These are phyloP conservation scores for Sitobion miscanthi DNA, from an alignment of 1,140 invertebrate species.

Conservation along the genomic window DNA sequence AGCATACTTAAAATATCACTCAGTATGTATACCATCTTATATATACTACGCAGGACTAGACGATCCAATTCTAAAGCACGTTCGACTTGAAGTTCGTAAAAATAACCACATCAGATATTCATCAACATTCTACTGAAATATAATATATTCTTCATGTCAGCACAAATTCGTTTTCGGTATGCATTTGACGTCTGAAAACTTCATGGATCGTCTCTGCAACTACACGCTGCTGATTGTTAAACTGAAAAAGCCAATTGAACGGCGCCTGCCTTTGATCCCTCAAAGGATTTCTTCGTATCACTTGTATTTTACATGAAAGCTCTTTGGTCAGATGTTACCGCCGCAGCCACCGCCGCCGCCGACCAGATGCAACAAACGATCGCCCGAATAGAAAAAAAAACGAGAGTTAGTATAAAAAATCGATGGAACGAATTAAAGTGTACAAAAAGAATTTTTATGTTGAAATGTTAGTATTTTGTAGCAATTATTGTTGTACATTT, in stretches of 20 bases:
- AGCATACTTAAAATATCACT: neutral
- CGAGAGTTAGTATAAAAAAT: neutral
- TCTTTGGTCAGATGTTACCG: neutral
- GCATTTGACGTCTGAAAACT: constrained; percentile 19
- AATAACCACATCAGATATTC: neutral
- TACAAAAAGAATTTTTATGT: neutral
- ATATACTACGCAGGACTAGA: neutral
- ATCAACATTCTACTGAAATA: neutral
- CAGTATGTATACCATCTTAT: neutral
- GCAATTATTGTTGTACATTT: neutral
- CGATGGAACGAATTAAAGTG: neutral
- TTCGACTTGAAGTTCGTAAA: neutral
- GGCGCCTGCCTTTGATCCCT: neutral
- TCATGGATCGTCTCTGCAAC: neutral
- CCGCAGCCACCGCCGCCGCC: too few species aligned
- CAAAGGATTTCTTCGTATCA: neutral
- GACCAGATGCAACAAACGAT: neutral
- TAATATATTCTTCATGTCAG: neutral
- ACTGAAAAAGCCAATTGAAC: neutral
- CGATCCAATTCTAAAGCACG: neutral
- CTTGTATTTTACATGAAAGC: neutral
- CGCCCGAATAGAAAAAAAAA: neutral
- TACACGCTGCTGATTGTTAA: neutral
- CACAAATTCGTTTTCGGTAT: neutral
- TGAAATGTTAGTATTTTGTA: neutral